Evolutionary conservation across 1,140 invertebrate species (phyloP).

Genomic region (Andrena cerasifolii): DNA sequence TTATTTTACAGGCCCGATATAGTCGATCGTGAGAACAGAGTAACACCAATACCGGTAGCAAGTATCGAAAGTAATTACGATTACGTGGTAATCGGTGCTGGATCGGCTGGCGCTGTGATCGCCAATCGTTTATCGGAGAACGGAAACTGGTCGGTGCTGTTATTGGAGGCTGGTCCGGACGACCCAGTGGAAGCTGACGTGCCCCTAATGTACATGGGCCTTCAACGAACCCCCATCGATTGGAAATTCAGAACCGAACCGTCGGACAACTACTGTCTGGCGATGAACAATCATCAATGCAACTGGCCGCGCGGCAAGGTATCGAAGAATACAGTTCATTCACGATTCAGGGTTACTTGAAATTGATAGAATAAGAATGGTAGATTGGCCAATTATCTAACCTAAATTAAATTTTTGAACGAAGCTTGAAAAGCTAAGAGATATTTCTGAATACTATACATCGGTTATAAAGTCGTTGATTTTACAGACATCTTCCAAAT

Average conservation of each 20-base stretch:
- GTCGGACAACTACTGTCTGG: conserved; percentile 85
- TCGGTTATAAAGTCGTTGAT: no score
- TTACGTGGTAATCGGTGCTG: conserved; percentile 91
- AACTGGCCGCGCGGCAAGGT: conserved; percentile 90
- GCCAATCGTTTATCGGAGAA: conserved; percentile 89
- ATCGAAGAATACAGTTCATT: not conserved
- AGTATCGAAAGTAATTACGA: conserved; percentile 85
- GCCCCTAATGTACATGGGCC: conserved; percentile 87
- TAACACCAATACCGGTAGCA: conserved; percentile 80
- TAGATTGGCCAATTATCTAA: no score
- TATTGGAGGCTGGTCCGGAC: conserved; percentile 92
- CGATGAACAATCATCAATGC: conserved; percentile 85
- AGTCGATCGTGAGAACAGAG: conserved; percentile 84
- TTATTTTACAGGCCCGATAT: conserved; percentile 88
- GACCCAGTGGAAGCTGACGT: conserved; percentile 90
- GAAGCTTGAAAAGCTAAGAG: no score
- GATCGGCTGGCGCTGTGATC: conserved; percentile 91
- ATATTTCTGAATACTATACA: no score
- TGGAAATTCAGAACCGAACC: conserved; percentile 92
- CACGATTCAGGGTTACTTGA: no score
- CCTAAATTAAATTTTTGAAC: no score
- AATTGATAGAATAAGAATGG: no score
- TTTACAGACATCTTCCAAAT: no score
- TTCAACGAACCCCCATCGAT: conserved; percentile 89
- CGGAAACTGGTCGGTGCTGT: conserved; percentile 86